Base-by-base conservation (phyloP, 2,797 vertebrate genomes). In the Calcarius lapponicus region DNA sequence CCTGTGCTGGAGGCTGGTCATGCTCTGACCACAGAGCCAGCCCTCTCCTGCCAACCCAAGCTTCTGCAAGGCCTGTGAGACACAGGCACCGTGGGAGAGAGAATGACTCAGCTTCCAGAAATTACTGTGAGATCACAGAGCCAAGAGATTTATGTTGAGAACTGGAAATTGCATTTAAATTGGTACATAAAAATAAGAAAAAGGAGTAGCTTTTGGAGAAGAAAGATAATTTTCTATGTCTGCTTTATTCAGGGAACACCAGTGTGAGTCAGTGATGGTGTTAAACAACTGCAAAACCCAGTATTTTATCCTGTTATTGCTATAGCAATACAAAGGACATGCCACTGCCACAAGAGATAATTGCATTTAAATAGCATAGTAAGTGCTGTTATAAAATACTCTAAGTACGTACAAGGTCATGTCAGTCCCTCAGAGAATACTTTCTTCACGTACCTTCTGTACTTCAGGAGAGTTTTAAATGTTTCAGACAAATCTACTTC, bases 401-500 rank as follows among this genome's bases (percentile, higher is more conserved):
- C 48, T 36, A n/a, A 95, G 34, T 74, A 78, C 78, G 69, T 80
- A 34, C 75, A 57, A 90, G 78, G 69, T 92, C 83, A 82, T 17
- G 3, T 69, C 69, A 86, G 60, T 54, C 54, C 16, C 80, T 54
- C 43, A 54, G 51, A 93, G n/a, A 80, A 80, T 6, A n/a, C 53
- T 76, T 92, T 80, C 53, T 92, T 83, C 15, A 0, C 50, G 47
- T 40, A 72, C 31, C 56, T 80, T 93, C 31, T n/a, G 21, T 47
- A 26, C 54, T 79, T 93, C 62, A 72, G n/a, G 57, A 94, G 50
- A 81, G 22, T 92, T 90, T 93, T 72, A 76, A 92, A 61, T 38
- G 54, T 82, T 92, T 86, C 67, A 92, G 80, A 66, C 31, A 95
- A 93, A 95, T 85, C 74, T 74, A 43, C 91, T 92, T 89, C 60